Base-by-base conservation (phyloP, 2,113 vertebrate species). In the Cyprinodon variegatus region DNA sequence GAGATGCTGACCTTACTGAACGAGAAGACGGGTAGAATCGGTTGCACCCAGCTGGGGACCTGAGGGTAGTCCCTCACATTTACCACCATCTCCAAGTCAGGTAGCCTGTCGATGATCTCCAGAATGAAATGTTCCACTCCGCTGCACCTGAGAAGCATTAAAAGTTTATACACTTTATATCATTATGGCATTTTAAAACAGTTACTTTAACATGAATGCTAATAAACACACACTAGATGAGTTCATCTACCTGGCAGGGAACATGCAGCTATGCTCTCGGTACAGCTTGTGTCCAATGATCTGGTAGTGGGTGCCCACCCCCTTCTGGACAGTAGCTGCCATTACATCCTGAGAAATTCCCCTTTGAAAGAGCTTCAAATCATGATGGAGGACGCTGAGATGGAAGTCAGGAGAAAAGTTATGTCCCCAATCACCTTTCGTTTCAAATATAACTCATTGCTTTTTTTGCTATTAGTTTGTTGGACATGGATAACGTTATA, bases 11-110 rank as follows among this genome's bases (percentile, higher is more conserved):
- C 98, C 96, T 99, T 99, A 94, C 98, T 99, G 89, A 99, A 99
- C 68, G 98, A 99, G 84, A 99, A 95, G 78, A 99, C 91, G 0
- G 98, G 97, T 60, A 96, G 91, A 10, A 88, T 73, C 0, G 98
- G 95, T 60, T 96, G 95, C 93, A 96, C 93, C 97, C 96, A 98
- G 38, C 83, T 92, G 63, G 97, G 96, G 60, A 97, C 95, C 86
- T 99, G 98, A 13, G 98, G 98, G 77, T 99, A 99, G 85, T 99
- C 98, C 59, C 98, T 92, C 20, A 99, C 98, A 61, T 99, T 99
- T 71, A 99, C 94, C 73, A 99, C 95, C 94, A 99, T 95, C 89
- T 99, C 98, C 93, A 96, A 86, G 88, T 99, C 96, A n/a, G 98
- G 97, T 45, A 99, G 92, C 69, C 20, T 91, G 73, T 85, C 86